Base-by-base conservation (phyloP, 2,888 invertebrate species). In the Lacanobia wlatinum region DNA sequence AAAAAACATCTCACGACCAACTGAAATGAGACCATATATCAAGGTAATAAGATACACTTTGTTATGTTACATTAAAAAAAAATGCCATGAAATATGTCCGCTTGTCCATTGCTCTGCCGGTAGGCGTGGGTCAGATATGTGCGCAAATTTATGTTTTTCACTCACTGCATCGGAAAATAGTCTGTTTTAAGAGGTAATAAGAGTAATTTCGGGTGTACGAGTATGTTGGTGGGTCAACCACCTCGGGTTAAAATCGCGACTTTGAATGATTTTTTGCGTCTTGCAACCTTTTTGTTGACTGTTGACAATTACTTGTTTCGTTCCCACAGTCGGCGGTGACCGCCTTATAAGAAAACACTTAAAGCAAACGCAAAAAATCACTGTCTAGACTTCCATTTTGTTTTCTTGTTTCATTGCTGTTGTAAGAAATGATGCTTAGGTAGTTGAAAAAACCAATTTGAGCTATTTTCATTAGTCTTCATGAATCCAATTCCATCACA, bases 101-200 rank as follows among this genome's bases (percentile, higher is more conserved):
- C 92, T 91, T 93, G 93, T 94, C 92, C 94, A 92, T 88, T 90
- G 90, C 90, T 90, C 87, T 86, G 85, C 85, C 88, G 91, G 95
- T 94, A 95, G 95, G 95, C 94, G 95, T 94, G 94, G 94, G 95
- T 94, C 94, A 94, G 91, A 92, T 92, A 90, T 88, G 88, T 89
- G 88, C 83, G 87, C 91, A 89, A 90, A 91, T 90, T 91, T 92
- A 89, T 88, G 84, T 83, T 87, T 90, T 89, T 87, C 89, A 78
- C 84, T 82, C 74, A 78, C 78, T 88, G 82, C 87, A 83, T 78
- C 73, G 88, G 80, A 94, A 92, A 92, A 90, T 92, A 87, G 85
- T 85, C 92, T 86, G 88, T 92, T 87, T 87, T 73, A 59, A 50
- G 77, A 75, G 58, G 90, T 78, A 83, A 88, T 91, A 94, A 90